Percentiles rank a stretch among this genome's conserved stretches.
phyloP scores from a whole-genome alignment of 2,797 vertebrate genomes.

The Ptychobarbus kaznakovi region DNA sequence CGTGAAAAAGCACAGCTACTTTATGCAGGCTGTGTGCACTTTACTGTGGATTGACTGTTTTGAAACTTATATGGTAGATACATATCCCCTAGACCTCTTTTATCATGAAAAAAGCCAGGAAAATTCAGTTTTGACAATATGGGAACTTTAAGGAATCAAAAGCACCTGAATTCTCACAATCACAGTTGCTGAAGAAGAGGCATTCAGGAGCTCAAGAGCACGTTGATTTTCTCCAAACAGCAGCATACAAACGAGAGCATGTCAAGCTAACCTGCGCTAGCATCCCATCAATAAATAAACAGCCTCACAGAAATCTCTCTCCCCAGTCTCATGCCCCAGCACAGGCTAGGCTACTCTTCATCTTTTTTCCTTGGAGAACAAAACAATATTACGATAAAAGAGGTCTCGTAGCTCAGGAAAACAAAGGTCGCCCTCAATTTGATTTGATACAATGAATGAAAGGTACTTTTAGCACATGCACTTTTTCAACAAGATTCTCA shows the following conservation, averaged over 20 bases:
- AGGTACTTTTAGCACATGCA: neutral
- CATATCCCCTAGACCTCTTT: too few relatives aligned
- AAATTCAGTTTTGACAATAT: too few relatives aligned
- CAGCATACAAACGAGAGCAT: slow-evolving; percentile 62
- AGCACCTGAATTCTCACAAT: neutral
- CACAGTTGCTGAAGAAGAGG: neutral
- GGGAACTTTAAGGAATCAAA: neutral
- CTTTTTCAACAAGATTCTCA: neutral
- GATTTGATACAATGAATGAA: neutral
- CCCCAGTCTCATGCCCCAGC: slow-evolving; percentile 63
- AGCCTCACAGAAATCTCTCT: slow-evolving; percentile 78
- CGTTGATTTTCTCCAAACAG: slow-evolving; percentile 55
- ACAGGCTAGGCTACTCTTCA: slow-evolving; percentile 8
- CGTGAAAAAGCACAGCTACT: too few relatives aligned
- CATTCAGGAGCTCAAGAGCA: neutral
- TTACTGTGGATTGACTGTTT: too few relatives aligned
- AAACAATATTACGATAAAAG: slow-evolving; percentile 6
- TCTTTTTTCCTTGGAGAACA: slow-evolving; percentile 14
- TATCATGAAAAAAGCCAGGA: too few relatives aligned
- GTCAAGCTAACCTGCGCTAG: slow-evolving; percentile 74
- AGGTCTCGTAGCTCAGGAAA: neutral
- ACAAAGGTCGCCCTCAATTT: neutral
- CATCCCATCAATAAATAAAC: slow-evolving; percentile 80
- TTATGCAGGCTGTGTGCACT: too few relatives aligned
- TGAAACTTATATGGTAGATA: too few relatives aligned